These are phyloP conservation scores for Aphaenogaster rudis DNA, from an alignment of 1,140 invertebrate species.

Conservation along the genomic window DNA sequence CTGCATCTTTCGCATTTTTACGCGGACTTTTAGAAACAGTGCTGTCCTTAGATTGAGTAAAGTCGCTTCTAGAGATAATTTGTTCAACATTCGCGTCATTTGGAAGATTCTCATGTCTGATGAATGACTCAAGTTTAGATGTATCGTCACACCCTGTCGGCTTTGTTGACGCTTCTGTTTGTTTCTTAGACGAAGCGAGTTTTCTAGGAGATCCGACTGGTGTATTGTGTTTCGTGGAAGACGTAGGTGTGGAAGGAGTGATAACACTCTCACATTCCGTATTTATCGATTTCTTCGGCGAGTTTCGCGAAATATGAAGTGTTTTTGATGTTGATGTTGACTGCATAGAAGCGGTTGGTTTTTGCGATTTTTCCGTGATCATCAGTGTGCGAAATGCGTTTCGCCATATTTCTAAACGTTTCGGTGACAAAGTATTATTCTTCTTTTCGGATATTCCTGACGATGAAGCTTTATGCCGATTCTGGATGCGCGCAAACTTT, in stretches of 20 bases:
- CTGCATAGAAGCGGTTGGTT: not conserved
- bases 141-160: not conserved
- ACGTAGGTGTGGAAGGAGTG: constrained; percentile 7
- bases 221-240: constrained; percentile 24
- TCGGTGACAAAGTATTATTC: not conserved
- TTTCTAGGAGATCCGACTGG: not conserved
- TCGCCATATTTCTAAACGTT: constrained; percentile 23
- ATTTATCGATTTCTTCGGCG: not conserved
- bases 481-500: not conserved
- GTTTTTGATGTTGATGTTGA: not conserved
- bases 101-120: not conserved
- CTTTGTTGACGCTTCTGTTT: not conserved
- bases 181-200: not conserved
- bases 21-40: not conserved
- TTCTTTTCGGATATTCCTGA: not conserved
- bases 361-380: not conserved
- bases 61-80: not conserved
- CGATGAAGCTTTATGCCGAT: not conserved
- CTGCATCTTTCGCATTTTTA: not conserved
- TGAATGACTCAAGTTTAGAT: not conserved
- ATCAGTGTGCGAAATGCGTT: not conserved
- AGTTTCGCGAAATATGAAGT: not conserved
- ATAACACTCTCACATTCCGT: not conserved
- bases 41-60: not conserved
- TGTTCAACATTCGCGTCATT: not conserved